Evolutionary conservation across 2,888 invertebrate genomes (phyloP).

Genomic region (Oegoconia quadripuncta): DNA sequence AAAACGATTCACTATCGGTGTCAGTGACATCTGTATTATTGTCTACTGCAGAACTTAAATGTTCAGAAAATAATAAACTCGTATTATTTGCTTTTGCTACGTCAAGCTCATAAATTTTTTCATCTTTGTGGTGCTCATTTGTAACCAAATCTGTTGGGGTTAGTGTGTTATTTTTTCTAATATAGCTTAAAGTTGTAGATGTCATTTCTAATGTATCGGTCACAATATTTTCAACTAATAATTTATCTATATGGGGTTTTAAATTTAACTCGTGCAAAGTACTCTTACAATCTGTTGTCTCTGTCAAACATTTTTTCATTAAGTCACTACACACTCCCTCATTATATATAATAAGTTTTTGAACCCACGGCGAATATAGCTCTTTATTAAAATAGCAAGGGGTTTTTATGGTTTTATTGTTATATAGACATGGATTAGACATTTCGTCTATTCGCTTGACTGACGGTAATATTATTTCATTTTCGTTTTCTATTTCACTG

Average conservation of each 20-base stretch:
- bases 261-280: too few species aligned
- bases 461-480: too few species aligned
- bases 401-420: too few species aligned
- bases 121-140: too few species aligned
- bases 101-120: too few species aligned
- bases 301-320: not conserved
- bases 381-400: constrained; percentile 43
- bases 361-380: constrained; percentile 54
- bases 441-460: too few species aligned
- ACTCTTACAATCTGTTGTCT: too few species aligned
- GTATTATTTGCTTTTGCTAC: not conserved
- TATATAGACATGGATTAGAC: too few species aligned
- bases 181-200: not conserved
- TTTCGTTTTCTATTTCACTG: too few species aligned
- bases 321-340: constrained; percentile 30
- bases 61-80: not conserved
- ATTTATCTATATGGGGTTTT: too few species aligned
- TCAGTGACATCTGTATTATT: not conserved
- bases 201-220: not conserved
- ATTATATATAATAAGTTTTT: constrained; percentile 45
- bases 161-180: not conserved
- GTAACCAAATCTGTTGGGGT: too few species aligned
- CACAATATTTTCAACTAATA: too few species aligned
- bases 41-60: not conserved
- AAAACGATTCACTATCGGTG: not conserved